Evolutionary conservation across 2,113 vertebrate species (phyloP).

Genomic region (Ursus arctos): DNA sequence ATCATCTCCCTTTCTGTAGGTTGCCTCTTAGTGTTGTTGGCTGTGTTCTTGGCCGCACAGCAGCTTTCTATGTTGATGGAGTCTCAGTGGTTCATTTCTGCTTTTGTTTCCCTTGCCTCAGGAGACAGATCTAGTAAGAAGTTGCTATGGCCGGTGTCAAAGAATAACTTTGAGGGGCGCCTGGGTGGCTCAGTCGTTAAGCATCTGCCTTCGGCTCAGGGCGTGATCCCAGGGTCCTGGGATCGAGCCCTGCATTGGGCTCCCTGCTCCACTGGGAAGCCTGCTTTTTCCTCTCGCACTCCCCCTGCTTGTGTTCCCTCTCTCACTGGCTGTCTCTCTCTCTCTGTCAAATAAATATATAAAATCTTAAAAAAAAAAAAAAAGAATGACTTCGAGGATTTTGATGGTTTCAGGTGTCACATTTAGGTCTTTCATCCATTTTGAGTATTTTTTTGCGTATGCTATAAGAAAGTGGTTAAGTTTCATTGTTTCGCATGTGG

Average conservation of each 20-base stretch:
- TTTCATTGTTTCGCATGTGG: background rate
- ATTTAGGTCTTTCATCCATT: background rate
- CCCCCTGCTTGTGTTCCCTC: background rate
- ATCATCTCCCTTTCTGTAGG: too few species aligned
- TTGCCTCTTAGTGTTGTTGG: too few species aligned
- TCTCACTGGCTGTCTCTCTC: too few species aligned
- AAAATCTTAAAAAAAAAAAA: too few species aligned
- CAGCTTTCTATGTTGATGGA: background rate
- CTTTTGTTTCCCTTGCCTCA: background rate
- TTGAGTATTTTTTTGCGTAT: background rate
- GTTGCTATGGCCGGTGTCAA: background rate
- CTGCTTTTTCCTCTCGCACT: too few species aligned
- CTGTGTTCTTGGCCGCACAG: too few species aligned
- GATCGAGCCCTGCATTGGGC: too few species aligned
- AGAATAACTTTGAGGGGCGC: background rate
- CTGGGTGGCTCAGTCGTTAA: too few species aligned
- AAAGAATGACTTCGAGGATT: background rate
- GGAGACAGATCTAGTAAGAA: background rate
- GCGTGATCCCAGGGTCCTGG: too few species aligned
- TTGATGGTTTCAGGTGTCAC: background rate
- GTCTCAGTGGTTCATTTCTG: background rate
- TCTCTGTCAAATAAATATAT: too few species aligned
- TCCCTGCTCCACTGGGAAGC: too few species aligned
- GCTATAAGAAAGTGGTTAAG: background rate
- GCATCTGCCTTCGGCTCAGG: too few species aligned